Base-by-base conservation (phyloP, 2,113 vertebrate genomes). In the Pogonocichla stellata region DNA sequence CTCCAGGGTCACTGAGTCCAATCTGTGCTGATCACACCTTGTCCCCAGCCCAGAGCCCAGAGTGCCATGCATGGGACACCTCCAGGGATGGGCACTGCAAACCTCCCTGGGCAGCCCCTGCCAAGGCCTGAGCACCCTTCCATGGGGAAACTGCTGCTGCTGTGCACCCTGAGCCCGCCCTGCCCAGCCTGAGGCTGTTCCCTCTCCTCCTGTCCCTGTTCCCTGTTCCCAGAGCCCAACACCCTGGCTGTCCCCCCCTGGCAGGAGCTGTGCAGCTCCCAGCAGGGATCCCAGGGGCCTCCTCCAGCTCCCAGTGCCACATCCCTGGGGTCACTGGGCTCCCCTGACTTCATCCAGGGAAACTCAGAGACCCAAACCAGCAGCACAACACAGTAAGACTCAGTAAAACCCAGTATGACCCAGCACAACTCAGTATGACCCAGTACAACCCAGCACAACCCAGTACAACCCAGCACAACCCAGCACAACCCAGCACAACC, bases 121-220 rank as follows among this genome's bases (percentile, higher is more conserved):
- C 31, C 50, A 43, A 6, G 0, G 14, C 51, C 42, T 58, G 51
- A 36, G 0, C 5, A 0, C 2, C 48, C 17, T 60, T 40, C 53
- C 28, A 38, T 11, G 28, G 0, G 0, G 24, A 53, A 81, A 66
- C 19, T 73, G 10, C 28, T 38, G 0, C 33, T 14, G 2, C 0
- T 57, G 8, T 25, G 16, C 83, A 29, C 1, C 13, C 82, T 67
- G 43, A 6, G 0, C 25, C 45, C 43, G 1, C n/a, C 69, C 53
- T 43, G n/a, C 19, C 5, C 69, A 89, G 38, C 45, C 29, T 14
- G 38, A 38, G 69, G 24, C 51, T 0, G 0, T 53, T 60, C 38
- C 36, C 45, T 45, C 60, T 73, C 1, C 15, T 58, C 45, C 69
- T 38, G 28, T 58, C 10, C 31, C 60, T 73, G 22, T 43, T 58